These are phyloP conservation scores for Morpho deidamia DNA, from an alignment of 2,888 invertebrate species.

Conservation along the genomic window DNA sequence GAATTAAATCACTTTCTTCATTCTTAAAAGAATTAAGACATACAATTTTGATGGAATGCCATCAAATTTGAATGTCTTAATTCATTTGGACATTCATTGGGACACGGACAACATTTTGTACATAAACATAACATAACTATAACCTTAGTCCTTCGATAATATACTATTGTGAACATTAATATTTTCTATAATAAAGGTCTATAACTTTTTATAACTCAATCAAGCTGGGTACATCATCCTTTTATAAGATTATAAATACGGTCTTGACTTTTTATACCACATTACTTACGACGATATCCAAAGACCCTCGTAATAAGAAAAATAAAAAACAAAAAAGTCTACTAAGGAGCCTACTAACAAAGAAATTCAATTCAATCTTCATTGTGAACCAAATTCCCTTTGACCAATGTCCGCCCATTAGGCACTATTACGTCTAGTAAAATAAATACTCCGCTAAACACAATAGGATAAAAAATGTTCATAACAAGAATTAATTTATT, in stretches of 20 bases:
- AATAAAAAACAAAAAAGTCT: slow-evolving; percentile 17
- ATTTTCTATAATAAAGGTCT: too few relatives aligned
- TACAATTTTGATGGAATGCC: too few relatives aligned
- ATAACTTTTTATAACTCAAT: too few relatives aligned
- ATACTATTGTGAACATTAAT: too few relatives aligned
- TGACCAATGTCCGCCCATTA: slow-evolving; percentile 73
- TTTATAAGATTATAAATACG: neutral
- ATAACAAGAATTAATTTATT: slow-evolving; percentile 77
- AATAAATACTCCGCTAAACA: slow-evolving; percentile 62
- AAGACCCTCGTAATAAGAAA: slow-evolving; percentile 8
- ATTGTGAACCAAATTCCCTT: slow-evolving; percentile 42
- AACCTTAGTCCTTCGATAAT: too few relatives aligned
- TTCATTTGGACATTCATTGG: too few relatives aligned
- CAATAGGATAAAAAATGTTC: slow-evolving; percentile 72
- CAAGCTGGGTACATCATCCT: too few relatives aligned
- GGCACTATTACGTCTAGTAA: slow-evolving; percentile 40
- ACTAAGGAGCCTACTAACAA: slow-evolving; percentile 22
- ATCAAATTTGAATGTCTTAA: too few relatives aligned
- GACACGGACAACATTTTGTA: too few relatives aligned
- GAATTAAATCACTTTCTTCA: too few relatives aligned
- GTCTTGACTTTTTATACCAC: neutral
- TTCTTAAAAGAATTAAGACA: too few relatives aligned
- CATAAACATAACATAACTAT: too few relatives aligned
- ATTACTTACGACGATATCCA: slow-evolving; percentile 1
- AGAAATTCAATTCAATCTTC: slow-evolving; percentile 27